These are phyloP conservation scores for Sceliomorpha sp. DNA, from an alignment of 2,888 invertebrate genomes.

Conservation along the genomic window DNA sequence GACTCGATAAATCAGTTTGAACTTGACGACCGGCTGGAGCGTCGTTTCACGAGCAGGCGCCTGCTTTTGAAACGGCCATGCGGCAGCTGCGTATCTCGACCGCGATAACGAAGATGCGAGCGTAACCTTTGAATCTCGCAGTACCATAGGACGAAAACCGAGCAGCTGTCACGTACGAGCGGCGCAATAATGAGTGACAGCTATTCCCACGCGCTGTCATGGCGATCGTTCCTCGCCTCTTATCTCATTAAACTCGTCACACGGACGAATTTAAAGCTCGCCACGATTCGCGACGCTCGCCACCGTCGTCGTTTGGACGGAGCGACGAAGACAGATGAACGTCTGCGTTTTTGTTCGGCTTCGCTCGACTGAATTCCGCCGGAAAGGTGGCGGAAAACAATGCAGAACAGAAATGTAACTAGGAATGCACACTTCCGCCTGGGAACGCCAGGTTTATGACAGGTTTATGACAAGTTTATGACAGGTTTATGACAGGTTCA, in stretches of 20 bases:
- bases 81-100: constrained; percentile 20
- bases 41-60: too few species aligned
- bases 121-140: constrained; percentile 56
- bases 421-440: too few species aligned
- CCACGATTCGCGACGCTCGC: constrained; percentile 15
- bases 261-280: constrained; percentile 50
- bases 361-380: too few species aligned
- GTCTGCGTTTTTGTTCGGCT: too few species aligned
- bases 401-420: too few species aligned
- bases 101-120: constrained; percentile 57
- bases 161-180: constrained; percentile 66
- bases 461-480: too few species aligned
- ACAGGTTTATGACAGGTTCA: too few species aligned
- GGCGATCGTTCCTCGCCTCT: constrained; percentile 58
- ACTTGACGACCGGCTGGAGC: constrained; percentile 41
- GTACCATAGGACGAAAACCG: constrained; percentile 61
- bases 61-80: constrained; percentile 27
- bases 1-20: constrained; percentile 36
- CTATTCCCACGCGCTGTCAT: constrained; percentile 78
- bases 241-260: constrained; percentile 70
- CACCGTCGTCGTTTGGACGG: too few species aligned
- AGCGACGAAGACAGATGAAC: too few species aligned
- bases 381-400: too few species aligned
- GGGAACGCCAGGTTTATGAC: too few species aligned
- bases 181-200: constrained; percentile 78